Percentiles rank a stretch among this genome's conserved stretches.
phyloP scores from a whole-genome alignment of 2,113 vertebrate species.

The Xiphophorus maculatus region DNA sequence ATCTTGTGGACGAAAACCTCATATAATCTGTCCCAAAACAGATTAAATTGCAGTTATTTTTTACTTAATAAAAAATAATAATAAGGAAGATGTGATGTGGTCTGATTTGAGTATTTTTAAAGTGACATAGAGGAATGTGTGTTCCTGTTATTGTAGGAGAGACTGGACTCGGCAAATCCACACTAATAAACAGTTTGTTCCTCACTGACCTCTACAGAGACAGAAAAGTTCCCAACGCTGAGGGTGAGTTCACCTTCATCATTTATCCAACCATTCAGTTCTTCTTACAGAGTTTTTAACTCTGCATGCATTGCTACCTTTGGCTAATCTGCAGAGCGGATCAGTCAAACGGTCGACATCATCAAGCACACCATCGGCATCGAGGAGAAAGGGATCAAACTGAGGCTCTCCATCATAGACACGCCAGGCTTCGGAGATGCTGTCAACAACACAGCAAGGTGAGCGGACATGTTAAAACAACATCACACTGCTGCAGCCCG shows the following conservation, averaged over 20 bases:
- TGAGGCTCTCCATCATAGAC: constrained; percentile 81
- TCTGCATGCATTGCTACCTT: neutral
- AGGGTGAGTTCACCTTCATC: constrained; percentile 58
- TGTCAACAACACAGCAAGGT: constrained; percentile 75
- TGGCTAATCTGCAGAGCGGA: constrained; percentile 67
- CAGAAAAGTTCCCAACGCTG: constrained; percentile 76
- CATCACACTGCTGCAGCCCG: neutral
- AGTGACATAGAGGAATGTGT: neutral
- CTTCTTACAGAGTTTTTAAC: neutral
- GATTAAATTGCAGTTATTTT: too few species aligned
- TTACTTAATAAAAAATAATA: too few species aligned
- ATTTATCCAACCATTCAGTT: neutral
- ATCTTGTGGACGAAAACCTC: too few species aligned
- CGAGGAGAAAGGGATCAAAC: constrained; percentile 90
- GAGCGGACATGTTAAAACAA: neutral
- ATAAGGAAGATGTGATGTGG: neutral
- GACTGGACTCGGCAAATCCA: constrained; percentile 95
- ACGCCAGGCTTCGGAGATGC: constrained; percentile 83
- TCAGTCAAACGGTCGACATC: constrained; percentile 76
- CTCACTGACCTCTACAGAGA: constrained; percentile 89
- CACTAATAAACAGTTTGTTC: constrained; percentile 94
- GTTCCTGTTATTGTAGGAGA: constrained; percentile 82
- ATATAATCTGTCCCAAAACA: too few species aligned
- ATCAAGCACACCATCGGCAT: constrained; percentile 89
- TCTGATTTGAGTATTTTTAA: neutral